Percentiles rank a stretch among this genome's conserved stretches.
Conservation (phyloP, 2,113 vertebrate genomes). For the Chunga burmeisteri region DNA sequence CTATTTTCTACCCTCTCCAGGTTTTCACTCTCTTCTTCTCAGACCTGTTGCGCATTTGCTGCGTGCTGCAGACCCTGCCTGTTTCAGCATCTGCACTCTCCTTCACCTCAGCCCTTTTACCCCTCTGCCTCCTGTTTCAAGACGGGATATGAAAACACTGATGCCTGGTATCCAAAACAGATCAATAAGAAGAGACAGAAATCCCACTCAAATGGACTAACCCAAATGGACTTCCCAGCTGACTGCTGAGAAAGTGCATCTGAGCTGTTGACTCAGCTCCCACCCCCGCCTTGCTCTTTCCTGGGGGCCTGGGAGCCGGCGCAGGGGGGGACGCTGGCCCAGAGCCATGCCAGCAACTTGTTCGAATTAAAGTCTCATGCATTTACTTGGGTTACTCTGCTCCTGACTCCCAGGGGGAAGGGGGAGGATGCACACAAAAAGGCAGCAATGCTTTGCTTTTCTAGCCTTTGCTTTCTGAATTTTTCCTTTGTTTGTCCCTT, state of each 20-base stretch:
- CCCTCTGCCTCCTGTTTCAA: neutral
- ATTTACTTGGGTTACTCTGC: neutral
- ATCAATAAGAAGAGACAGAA: neutral
- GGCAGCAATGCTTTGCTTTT: neutral
- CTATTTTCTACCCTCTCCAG: neutral
- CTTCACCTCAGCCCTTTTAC: neutral
- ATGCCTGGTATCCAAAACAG: neutral
- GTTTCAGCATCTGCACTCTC: neutral
- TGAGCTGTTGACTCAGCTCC: neutral
- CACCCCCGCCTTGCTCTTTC: neutral
- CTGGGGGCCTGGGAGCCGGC: neutral
- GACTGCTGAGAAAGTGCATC: neutral
- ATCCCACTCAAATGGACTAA: neutral
- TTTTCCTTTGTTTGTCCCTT: neutral
- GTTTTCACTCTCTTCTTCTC: neutral
- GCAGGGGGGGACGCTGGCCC: neutral
- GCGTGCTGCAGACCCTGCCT: rapidly evolving
- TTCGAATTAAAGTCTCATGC: neutral
- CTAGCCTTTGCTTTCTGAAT: neutral
- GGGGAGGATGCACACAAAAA: neutral
- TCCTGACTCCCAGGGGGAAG: neutral
- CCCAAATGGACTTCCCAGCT: neutral
- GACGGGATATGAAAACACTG: neutral
- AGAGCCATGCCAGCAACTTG: neutral
- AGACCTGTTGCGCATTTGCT: rapidly evolving